Conservation (phyloP, 2,888 invertebrate species). For the Podabrus alpinus region DNA sequence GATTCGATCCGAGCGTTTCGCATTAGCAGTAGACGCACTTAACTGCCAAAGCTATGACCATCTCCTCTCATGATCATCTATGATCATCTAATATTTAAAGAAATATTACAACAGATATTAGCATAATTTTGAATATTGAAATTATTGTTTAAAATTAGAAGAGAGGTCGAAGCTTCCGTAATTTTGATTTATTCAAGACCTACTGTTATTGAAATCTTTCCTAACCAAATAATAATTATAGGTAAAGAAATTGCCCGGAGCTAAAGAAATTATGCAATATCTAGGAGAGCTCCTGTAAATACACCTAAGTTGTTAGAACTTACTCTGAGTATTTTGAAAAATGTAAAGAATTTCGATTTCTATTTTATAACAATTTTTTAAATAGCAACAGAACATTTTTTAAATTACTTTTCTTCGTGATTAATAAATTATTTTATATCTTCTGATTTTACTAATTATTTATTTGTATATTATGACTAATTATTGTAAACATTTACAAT, state of each 20-base stretch:
- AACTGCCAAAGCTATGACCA: no score
- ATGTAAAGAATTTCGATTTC: neutral
- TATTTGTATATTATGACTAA: no score
- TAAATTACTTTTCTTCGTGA: neutral
- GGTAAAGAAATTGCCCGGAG: neutral
- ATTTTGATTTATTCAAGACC: neutral
- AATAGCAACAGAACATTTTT: neutral
- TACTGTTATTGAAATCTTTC: neutral
- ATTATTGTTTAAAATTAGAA: neutral
- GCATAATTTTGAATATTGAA: neutral
- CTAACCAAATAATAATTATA: neutral
- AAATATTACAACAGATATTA: neutral
- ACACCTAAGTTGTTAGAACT: no score
- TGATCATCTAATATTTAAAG: no score
- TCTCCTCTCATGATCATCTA: no score
- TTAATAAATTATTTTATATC: neutral
- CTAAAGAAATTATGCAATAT: neutral
- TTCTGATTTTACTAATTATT: no score
- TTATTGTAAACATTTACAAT: no score
- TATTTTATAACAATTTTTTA: neutral
- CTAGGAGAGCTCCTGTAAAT: neutral
- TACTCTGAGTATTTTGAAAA: neutral
- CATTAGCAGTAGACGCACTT: no score
- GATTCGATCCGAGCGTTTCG: no score
- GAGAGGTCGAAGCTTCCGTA: neutral